Evolutionary conservation across 2,113 vertebrate genomes (phyloP), one percentile per base, ranked within the genome.

Genomic region (Brachyhypopomus gauderio): DNA sequence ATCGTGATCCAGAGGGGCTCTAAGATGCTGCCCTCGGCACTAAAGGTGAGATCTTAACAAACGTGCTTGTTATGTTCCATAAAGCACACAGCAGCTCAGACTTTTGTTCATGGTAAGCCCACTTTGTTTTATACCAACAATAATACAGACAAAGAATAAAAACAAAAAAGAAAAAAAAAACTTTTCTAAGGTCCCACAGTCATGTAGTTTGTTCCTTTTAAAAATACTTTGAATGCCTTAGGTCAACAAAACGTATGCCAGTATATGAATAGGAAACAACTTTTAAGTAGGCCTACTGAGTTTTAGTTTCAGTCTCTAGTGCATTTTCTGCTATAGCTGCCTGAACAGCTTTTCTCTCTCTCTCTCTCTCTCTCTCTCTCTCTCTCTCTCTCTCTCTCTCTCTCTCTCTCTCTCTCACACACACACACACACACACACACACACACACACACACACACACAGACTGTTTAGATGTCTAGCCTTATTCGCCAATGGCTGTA

Each of bases 401-500:
- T 41, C 30, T 20, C 55, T 30, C 30, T 2, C 30, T 2, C 30
- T 2, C 30, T 2, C 30, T 2, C 30, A 30, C 30, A 30, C 30
- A 30, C 30, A 30, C 30, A 30, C 30, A 30, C 30, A 30, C 30
- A 30, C 30, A 30, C 30, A 30, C 30, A 30, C 30, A 30, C 30
- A 30, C 30, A 30, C 30, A 30, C 30, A 30, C 30, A 30, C 30
- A 30, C 30, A 30, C 30, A 30, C 30, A 19, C 34, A 60, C 30
- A 19, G 8, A 27, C 17, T 59, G 34, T 22, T 59, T 27, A 23
- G 55, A 73, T 55, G 45, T 73, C 45, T 73, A 25, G 22, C 34
- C 69, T 19, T 79, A 22, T 71, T 60, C 71, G 48, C 70, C 63
- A 69, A 19, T 17, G 16, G 36, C 63, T 56, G 72, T 79, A 62